A percentile compares a stretch with the other conserved stretches of the same genome.
Evolutionary conservation across 2,113 vertebrate genomes (phyloP).

Genomic region (Dipodomys spectabilis): DNA sequence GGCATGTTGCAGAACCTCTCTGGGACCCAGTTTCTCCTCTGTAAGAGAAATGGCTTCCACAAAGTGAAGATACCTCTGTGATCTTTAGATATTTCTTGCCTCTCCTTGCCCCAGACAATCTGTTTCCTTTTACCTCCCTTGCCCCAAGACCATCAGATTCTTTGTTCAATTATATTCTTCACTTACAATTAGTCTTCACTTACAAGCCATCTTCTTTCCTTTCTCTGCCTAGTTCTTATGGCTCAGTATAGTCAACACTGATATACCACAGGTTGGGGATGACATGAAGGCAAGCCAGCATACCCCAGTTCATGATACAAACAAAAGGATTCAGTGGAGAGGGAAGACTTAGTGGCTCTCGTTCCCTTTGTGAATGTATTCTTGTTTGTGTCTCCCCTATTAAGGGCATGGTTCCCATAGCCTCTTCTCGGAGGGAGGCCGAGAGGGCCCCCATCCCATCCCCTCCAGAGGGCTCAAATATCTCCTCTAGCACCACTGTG

Average conservation of each 20-base stretch:
- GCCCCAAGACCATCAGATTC: not conserved
- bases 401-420: fast-evolving
- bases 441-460: not conserved
- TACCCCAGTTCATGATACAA: not conserved
- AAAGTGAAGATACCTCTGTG: not conserved
- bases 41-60: not conserved
- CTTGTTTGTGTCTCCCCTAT: not conserved
- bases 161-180: not conserved
- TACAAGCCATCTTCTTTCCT: not conserved
- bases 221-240: not conserved
- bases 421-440: not conserved
- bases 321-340: not conserved
- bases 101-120: fast-evolving
- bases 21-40: not conserved
- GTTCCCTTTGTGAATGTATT: not conserved
- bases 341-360: not conserved
- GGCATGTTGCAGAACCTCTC: not conserved
- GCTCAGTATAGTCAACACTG: not conserved
- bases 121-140: not conserved
- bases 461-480: not conserved
- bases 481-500: not conserved
- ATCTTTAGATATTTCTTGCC: not conserved
- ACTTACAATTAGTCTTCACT: not conserved
- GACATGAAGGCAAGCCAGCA: not conserved
- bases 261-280: not conserved